These are phyloP conservation scores for Mormyrus iriodes DNA, from an alignment of 2,113 vertebrate species.

Conservation along the genomic window DNA sequence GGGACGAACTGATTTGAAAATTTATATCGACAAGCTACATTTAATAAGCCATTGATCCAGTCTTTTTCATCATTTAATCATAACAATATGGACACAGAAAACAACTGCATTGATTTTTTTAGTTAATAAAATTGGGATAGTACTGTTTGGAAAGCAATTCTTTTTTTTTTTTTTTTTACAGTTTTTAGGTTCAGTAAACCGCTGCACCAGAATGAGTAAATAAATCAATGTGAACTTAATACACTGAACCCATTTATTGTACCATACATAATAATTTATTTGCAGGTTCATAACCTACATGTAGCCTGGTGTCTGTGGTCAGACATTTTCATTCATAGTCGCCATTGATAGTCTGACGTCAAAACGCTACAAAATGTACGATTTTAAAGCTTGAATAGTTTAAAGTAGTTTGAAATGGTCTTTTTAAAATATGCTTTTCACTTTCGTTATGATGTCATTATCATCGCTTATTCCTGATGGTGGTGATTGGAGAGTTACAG, in stretches of 20 bases:
- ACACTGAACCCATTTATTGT: neutral
- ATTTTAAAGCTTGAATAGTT: neutral
- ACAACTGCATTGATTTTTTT: neutral
- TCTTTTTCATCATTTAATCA: neutral
- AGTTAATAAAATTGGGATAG: neutral
- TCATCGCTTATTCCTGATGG: too few relatives aligned
- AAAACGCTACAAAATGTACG: neutral
- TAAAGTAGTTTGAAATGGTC: neutral
- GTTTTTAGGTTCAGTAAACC: neutral
- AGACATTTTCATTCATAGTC: neutral
- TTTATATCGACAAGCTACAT: neutral
- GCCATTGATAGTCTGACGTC: neutral
- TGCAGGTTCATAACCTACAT: neutral
- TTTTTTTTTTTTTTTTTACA: neutral
- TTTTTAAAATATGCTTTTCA: neutral
- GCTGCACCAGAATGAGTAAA: neutral
- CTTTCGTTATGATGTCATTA: neutral
- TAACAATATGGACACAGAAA: neutral
- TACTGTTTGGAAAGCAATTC: neutral
- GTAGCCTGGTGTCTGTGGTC: neutral
- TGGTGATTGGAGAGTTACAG: too few relatives aligned
- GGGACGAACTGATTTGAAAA: neutral
- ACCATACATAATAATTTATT: neutral
- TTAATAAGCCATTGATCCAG: neutral
- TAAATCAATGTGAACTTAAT: neutral